phyloP scores from a whole-genome alignment of 2,797 vertebrate genomes.

The Alcedo atthis region DNA sequence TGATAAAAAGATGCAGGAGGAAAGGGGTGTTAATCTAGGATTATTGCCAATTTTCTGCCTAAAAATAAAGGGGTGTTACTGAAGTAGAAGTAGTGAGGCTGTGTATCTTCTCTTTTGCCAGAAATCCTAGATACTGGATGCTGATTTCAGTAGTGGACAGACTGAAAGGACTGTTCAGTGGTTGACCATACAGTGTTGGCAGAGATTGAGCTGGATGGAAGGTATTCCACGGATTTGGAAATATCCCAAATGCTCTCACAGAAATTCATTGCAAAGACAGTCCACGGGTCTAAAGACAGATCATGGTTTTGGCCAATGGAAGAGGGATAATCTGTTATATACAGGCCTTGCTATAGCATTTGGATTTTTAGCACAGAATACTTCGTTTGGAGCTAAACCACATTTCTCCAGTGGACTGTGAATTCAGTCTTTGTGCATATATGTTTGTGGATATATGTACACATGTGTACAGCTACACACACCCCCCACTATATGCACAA shows the following conservation, averaged over 20 bases:
- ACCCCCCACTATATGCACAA: background rate
- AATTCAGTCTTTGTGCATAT: background rate
- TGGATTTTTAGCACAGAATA: conserved; percentile 17
- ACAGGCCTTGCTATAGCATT: conserved; percentile 20
- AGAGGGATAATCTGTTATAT: conserved; percentile 16
- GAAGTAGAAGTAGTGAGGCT: background rate
- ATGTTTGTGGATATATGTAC: background rate
- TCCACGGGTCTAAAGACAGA: background rate
- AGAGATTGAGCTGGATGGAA: conserved; percentile 14
- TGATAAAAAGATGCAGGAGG: background rate
- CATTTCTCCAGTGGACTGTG: background rate
- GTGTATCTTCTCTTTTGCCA: conserved; percentile 34
- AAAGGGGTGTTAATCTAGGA: background rate
- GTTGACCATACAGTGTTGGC: background rate
- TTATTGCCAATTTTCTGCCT: background rate
- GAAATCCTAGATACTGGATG: conserved; percentile 37
- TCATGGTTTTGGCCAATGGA: conserved; percentile 2
- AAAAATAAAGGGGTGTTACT: background rate
- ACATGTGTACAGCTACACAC: background rate
- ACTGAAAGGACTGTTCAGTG: background rate
- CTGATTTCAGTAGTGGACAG: conserved; percentile 13
- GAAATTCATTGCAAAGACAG: conserved; percentile 36
- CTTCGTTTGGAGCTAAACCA: conserved; percentile 35
- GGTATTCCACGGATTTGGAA: background rate
- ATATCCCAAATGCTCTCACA: background rate